Evolutionary conservation across 2,797 vertebrate species (phyloP), one percentile per base, ranked within the genome.

Genomic region (Rhabdomys pumilio): DNA sequence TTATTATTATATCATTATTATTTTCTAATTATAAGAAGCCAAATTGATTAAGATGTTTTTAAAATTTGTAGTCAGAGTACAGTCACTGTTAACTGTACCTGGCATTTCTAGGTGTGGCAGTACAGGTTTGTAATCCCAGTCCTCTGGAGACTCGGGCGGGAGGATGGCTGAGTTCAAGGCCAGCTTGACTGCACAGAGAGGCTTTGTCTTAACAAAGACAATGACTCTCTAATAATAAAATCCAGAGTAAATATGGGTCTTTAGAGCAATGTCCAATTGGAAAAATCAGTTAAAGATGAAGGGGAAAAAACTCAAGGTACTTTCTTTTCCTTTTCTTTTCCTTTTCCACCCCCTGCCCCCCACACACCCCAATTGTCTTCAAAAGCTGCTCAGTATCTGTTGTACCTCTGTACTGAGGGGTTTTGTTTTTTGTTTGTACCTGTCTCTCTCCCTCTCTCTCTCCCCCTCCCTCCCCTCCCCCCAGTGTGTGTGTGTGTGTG

Each of bases 221-320:
- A 19, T 17, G 61, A 4, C 31, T 95, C 63, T 3, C 22, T 50
- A 73, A 61, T 73, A 88, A 53, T 81, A 90, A 75, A 85, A 93
- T 57, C 80, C 22, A 92, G 34, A 87, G 41, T 93, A 89, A 89
- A 79, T 76, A 67, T 38, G 14, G 38, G 12, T 53, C 38, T 97
- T 94, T 94, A 87, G 90, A 79, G 88, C 77, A 80, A 2, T 95
- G 59, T 57, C 73, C 5, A 3, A 4, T 73, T 82, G 29, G 91
- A 59, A 87, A 94, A 87, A 81, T 61, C 38, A 47, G 59, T 13
- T 90, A 31, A 26, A n/a, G 90, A 87, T 34, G 41, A 91, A 63
- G 84, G 38, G 50, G 22, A 41, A 79, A 47, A 85, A 84, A 77
- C 15, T 2, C 34, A 83, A n/a, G 41, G 14, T n/a, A 82, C 50